Base-by-base conservation (phyloP, 2,888 invertebrate species). In the Apamea monoglypha region DNA sequence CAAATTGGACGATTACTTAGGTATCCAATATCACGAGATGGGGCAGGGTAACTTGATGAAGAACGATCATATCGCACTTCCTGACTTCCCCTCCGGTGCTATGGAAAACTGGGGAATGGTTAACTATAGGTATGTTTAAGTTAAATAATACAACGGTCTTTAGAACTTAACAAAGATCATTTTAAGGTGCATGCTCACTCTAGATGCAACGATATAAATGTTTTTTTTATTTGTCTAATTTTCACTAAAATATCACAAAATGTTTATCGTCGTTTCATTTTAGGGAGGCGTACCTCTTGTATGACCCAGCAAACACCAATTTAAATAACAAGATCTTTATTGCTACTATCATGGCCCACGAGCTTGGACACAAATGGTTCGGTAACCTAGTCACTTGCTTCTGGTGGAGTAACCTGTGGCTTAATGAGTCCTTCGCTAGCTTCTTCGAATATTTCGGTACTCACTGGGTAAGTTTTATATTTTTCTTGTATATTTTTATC, bases 51-150 rank as follows among this genome's bases (percentile, higher is more conserved):
- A 90, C 36, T 89, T 93, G 0, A 97, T 98, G 92, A 97, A 97
- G 89, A 97, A 97, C 64, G 98, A 98, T 90, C 97, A 98, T 85
- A 98, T 98, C 56, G 98, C 98, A 32, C 96, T 98, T 75, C 98
- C 98, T 18, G 98, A 98, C 92, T 98, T 98, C 93, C 97, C 98
- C 18, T 98, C 98, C 86, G 98, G 98, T 87, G 98, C 98, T 86
- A 98, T 98, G 98, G 98, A 98, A 93, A 98, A 98, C 93, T 98
- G 98, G 98, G 98, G 98, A 81, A 97, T 98, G 92, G 97, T 98
- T 7, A 98, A 98, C 44, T 98, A 98, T 96, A 97, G 97, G 98
- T 97, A 93, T 10, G 73, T 74, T n/a, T 36, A 3, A 50, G 7
- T 16, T 0, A 21, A 25, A n/a, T 44, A 18, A 47, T 44, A n/a